These are phyloP conservation scores for Oscheius sp. DNA, from an alignment of 2,888 invertebrate genomes.

Conservation along the genomic window DNA sequence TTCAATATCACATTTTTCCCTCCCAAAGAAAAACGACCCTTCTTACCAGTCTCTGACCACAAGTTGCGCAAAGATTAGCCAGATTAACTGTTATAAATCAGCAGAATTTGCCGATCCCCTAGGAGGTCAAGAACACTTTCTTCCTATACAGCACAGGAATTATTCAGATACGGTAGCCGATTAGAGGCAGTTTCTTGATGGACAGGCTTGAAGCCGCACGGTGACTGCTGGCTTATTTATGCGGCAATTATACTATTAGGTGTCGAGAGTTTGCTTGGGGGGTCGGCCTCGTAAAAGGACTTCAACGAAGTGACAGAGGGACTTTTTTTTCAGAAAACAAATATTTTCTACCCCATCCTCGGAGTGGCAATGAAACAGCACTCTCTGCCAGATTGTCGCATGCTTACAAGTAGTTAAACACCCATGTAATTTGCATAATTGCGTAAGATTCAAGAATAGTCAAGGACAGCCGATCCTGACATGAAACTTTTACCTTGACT, in stretches of 20 bases:
- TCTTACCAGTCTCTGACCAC: conserved; percentile 1
- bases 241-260: conserved; percentile 34
- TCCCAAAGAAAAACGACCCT: conserved; percentile 4
- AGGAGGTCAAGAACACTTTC: background rate
- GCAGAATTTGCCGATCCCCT: background rate
- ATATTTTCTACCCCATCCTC: background rate
- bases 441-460: conserved; percentile 23
- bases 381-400: conserved; percentile 4
- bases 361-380: background rate
- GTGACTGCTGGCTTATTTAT: conserved; percentile 34
- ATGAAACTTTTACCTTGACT: conserved; percentile 13
- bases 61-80: conserved; percentile 2
- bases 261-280: conserved; percentile 20
- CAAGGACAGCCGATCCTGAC: background rate
- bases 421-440: conserved; percentile 35
- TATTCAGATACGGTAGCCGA: conserved; percentile 35
- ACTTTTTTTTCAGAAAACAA: background rate
- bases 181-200: conserved; percentile 23
- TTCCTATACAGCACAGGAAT: background rate
- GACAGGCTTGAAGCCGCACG: conserved; percentile 26
- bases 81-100: background rate
- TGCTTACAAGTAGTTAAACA: background rate
- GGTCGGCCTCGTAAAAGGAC: conserved; percentile 20
- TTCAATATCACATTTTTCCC: conserved; percentile 9
- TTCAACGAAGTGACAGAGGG: conserved; percentile 7